Evolutionary conservation across 2,888 invertebrate genomes (phyloP).

Genomic region (Theodoxus fluviatilis): DNA sequence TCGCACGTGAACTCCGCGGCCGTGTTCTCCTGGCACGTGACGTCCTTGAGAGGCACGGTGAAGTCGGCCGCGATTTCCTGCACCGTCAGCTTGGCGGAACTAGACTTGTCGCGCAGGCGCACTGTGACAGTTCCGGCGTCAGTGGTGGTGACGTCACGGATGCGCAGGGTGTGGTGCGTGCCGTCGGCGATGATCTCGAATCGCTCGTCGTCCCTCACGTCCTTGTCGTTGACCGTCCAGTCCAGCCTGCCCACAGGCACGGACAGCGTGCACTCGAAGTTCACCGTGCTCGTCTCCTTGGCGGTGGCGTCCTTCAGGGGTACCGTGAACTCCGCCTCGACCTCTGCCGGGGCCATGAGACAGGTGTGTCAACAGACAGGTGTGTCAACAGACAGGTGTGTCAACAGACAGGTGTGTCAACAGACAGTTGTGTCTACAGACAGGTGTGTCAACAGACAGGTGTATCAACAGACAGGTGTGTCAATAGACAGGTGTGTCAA

Average conservation of each 20-base stretch:
- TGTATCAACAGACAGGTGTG: too few species aligned
- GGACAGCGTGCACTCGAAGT: conserved; percentile 90
- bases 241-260: conserved; percentile 91
- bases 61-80: conserved; percentile 86
- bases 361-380: too few species aligned
- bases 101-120: conserved; percentile 36
- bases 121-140: conserved; percentile 42
- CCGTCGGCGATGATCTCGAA: conserved; percentile 70
- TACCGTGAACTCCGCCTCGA: conserved; percentile 36
- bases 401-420: too few species aligned
- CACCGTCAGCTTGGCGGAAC: conserved; percentile 33
- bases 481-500: too few species aligned
- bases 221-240: conserved; percentile 85
- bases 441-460: too few species aligned
- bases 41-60: conserved; percentile 80
- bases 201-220: conserved; percentile 80
- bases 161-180: conserved; percentile 38
- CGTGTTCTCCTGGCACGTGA: conserved; percentile 64
- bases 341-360: conserved; percentile 36
- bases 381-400: too few species aligned
- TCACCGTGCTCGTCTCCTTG: conserved; percentile 68
- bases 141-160: conserved; percentile 33
- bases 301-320: conserved; percentile 38
- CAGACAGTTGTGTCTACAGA: too few species aligned
- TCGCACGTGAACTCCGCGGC: conserved; percentile 79